Evolutionary conservation across 1,140 invertebrate species (phyloP).

Genomic region (Magallana ariakensis): DNA sequence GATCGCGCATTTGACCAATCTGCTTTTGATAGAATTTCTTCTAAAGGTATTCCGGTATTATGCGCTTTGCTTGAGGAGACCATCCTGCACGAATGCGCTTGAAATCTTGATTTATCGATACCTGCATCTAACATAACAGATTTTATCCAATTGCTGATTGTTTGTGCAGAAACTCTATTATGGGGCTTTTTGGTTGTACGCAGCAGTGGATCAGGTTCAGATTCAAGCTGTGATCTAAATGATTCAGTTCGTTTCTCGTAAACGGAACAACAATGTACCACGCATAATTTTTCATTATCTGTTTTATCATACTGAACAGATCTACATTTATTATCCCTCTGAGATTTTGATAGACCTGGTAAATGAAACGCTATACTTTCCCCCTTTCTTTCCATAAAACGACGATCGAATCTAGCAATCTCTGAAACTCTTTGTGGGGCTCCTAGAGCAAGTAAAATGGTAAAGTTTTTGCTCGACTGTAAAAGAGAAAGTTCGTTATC

Average conservation of each 20-base stretch:
- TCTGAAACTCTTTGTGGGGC: conserved; percentile 44
- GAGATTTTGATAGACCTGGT: conserved; percentile 47
- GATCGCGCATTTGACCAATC: conserved; percentile 40
- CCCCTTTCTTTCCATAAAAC: conserved; percentile 24
- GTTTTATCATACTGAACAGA: conserved; percentile 21
- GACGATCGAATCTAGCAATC: conserved; percentile 14
- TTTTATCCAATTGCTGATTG: conserved; percentile 41
- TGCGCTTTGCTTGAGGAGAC: conserved; percentile 32
- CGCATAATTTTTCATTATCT: conserved; percentile 39
- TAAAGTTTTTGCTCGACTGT: conserved; percentile 37
- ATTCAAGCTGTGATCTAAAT: neutral
- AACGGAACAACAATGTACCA: conserved; percentile 16
- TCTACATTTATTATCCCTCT: conserved; percentile 23
- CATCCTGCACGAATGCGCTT: conserved; percentile 44
- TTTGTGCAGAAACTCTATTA: conserved; percentile 41
- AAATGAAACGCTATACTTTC: conserved; percentile 31
- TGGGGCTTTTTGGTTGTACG: conserved; percentile 31
- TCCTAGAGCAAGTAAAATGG: conserved; percentile 32
- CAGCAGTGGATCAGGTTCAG: conserved; percentile 24
- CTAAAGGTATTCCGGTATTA: conserved; percentile 12
- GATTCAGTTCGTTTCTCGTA: too few relatives aligned
- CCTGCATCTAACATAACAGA: conserved; percentile 35
- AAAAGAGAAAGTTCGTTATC: conserved; percentile 33
- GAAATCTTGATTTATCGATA: conserved; percentile 30
- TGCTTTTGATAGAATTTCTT: conserved; percentile 40